Percentiles rank a stretch among this genome's conserved stretches.
Evolutionary conservation across 2,888 invertebrate species (phyloP).

Genomic region (Agrochola macilenta): DNA sequence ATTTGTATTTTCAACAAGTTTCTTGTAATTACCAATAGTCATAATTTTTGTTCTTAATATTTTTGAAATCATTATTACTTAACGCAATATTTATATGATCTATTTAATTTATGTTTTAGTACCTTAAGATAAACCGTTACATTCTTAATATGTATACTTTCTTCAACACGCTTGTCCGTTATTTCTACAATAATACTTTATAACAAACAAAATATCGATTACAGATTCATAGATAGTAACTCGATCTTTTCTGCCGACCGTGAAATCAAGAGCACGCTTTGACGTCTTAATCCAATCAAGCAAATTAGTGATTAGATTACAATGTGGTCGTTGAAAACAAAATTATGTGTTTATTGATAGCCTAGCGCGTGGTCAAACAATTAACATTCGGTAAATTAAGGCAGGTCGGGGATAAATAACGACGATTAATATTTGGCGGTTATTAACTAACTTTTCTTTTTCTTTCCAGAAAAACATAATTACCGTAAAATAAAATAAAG

Average conservation of each 20-base stretch:
- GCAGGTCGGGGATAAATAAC: slow-evolving; percentile 81
- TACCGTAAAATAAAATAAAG: slow-evolving; percentile 59
- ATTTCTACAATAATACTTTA: slow-evolving; percentile 10
- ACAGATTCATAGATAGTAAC: slow-evolving; percentile 74
- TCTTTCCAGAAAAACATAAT: slow-evolving; percentile 54
- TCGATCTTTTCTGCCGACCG: slow-evolving; percentile 86
- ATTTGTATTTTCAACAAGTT: neutral
- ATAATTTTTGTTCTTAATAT: neutral
- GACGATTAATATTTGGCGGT: slow-evolving; percentile 65
- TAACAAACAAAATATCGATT: slow-evolving; percentile 74
- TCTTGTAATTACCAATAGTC: neutral
- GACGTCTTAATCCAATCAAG: slow-evolving; percentile 89
- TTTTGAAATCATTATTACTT: neutral
- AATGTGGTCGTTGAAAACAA: slow-evolving; percentile 75
- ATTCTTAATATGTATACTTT: neutral
- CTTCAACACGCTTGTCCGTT: neutral
- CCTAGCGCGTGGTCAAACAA: slow-evolving; percentile 74
- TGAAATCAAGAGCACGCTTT: slow-evolving; percentile 80
- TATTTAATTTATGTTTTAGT: neutral
- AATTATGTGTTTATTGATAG: slow-evolving; percentile 80
- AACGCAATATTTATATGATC: neutral
- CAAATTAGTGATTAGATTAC: slow-evolving; percentile 84
- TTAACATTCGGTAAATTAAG: slow-evolving; percentile 84
- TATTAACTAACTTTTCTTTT: slow-evolving; percentile 51
- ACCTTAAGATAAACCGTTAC: neutral